phyloP scores from a whole-genome alignment of 2,113 vertebrate genomes.

The Mus spicilegus region DNA sequence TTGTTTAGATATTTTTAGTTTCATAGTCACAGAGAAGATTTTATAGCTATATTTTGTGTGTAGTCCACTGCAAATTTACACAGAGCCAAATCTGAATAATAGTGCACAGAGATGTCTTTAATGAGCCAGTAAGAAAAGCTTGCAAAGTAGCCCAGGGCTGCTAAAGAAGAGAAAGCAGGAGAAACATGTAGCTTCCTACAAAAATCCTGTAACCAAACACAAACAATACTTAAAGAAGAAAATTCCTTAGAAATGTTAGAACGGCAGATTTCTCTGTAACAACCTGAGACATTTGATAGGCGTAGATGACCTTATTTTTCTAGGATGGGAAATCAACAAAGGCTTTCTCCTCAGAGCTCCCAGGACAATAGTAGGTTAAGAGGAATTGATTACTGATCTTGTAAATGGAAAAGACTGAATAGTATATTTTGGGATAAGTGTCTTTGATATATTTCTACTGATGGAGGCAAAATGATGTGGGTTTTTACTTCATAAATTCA shows the following conservation, averaged over 20 bases:
- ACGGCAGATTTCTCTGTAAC: not conserved
- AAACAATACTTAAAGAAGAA: not conserved
- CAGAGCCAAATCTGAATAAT: not conserved
- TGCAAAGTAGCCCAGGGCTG: not conserved
- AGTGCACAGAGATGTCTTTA: not conserved
- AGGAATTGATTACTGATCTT: not conserved
- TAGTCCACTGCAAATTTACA: not conserved
- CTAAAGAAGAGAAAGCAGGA: not conserved
- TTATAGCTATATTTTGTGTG: not conserved
- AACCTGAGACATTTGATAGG: not conserved
- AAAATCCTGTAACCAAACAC: not conserved
- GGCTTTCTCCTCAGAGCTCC: not conserved
- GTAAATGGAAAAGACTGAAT: not conserved
- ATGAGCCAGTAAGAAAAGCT: conserved; percentile 46
- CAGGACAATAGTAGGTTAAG: not conserved
- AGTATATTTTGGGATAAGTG: conserved; percentile 42
- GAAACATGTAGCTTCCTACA: not conserved
- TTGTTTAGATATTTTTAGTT: conserved; percentile 28
- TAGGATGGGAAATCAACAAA: conserved; percentile 5
- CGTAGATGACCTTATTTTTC: conserved; percentile 17
- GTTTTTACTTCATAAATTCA: conserved; percentile 10
- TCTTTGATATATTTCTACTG: not conserved
- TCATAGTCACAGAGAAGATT: not conserved
- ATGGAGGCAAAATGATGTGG: not conserved
- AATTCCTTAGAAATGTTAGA: conserved; percentile 18